Evolutionary conservation across 37 sponge, comb jelly and placozoan species (phyloP), one percentile per base, ranked within the genome.

Genomic region (Haliclona indistincta): DNA sequence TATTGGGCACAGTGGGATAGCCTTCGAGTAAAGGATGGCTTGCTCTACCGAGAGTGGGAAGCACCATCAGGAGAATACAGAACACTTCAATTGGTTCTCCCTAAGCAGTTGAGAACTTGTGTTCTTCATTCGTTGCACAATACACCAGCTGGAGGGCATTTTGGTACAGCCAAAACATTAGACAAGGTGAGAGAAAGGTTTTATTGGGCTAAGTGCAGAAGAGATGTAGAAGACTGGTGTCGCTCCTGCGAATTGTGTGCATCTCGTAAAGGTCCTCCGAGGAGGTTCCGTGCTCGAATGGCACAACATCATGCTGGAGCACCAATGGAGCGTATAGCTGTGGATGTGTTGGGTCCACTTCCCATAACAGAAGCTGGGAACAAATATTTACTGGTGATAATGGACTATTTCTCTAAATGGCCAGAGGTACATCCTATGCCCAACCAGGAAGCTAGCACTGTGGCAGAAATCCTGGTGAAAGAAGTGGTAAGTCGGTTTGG

Each of bases 291-390:
- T 22, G 70, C 39, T 20, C 51, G 51, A 11, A 6, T 69, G 51
- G 7, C 8, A 4, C 23, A 40, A 44, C 33, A 69, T 28, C 15
- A 40, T 11, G 56, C 32, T n/a, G 56, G 73, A 4, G 38, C 73
- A 22, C 73, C 73, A 71, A 71, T 71, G 73, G 73, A 71, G 38
- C 7, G 38, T 17, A 26, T 71, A 22, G 73, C 73, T 32, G 20
- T 71, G 52, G 73, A 71, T 53, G 56, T 71, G 7, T 29, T 71
- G 56, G 73, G 73, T 20, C 73, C 73, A 43, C 56, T 71, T 17
- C 73, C 73, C 2, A 2, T 5, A 4, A 71, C 39, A 32, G 37
- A 52, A 4, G 2, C 11, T 3, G 73, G 73, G 29, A 71, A 54
- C 38, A 52, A 32, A 38, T 71, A 54, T 54, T 20, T 44, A 26